Evolutionary conservation across 2,113 vertebrate species (phyloP).

Genomic region (Beaufortia kweichowensis): DNA sequence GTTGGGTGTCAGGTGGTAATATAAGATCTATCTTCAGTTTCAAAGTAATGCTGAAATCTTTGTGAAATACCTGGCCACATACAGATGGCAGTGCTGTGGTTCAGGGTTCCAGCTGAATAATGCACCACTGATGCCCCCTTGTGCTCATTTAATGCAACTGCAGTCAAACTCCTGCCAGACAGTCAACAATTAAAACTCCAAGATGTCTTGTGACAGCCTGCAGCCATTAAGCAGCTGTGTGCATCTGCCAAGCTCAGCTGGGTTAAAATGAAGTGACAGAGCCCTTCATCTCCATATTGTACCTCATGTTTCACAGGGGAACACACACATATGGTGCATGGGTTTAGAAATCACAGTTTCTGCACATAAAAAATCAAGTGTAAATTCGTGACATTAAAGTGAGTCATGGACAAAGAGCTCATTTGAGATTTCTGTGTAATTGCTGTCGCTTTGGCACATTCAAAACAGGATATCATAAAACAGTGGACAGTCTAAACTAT

Average conservation of each 20-base stretch:
- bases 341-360: neutral
- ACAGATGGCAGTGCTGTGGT: neutral
- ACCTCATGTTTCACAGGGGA: conserved; percentile 71
- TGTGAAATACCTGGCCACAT: too few relatives aligned
- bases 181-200: conserved; percentile 72
- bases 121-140: conserved; percentile 71
- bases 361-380: neutral
- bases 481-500: neutral
- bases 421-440: neutral
- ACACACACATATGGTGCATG: conserved; percentile 11
- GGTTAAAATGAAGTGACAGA: conserved; percentile 74
- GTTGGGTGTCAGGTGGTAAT: too few relatives aligned
- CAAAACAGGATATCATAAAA: too few relatives aligned
- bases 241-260: conserved; percentile 74
- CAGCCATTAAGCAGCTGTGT: conserved; percentile 79
- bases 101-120: conserved; percentile 1
- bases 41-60: too few relatives aligned
- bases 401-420: neutral
- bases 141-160: conserved; percentile 70
- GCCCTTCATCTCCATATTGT: conserved; percentile 62
- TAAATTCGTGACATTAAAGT: neutral
- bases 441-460: neutral
- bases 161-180: conserved; percentile 72
- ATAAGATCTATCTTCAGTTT: too few relatives aligned
- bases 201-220: conserved; percentile 77